These are phyloP conservation scores for Crypturellus tataupa DNA, from an alignment of 2,797 vertebrate genomes.

Conservation along the genomic window DNA sequence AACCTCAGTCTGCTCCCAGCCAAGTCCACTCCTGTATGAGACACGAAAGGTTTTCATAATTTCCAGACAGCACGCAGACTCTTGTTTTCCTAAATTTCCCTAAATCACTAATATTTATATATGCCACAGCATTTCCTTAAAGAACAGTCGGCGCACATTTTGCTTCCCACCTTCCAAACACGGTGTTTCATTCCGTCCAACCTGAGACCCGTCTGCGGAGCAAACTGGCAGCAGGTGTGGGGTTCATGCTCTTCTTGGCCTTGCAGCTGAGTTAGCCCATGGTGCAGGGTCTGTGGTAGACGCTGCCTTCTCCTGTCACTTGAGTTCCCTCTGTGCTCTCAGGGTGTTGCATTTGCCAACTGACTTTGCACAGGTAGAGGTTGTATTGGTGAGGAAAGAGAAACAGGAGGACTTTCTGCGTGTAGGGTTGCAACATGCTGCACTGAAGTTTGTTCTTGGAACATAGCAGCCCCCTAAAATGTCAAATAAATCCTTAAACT, in stretches of 20 bases:
- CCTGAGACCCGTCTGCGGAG: not conserved
- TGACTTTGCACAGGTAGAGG: not conserved
- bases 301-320: not conserved
- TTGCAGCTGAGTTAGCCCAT: not conserved
- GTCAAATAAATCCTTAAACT: slow-evolving; percentile 70
- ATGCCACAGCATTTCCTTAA: not conserved
- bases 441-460: slow-evolving; percentile 28
- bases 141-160: not conserved
- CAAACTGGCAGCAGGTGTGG: accelerated
- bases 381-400: not conserved
- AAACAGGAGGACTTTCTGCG: not conserved
- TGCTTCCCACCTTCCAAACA: accelerated
- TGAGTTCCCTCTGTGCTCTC: not conserved
- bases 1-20: not conserved
- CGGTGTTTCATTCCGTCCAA: accelerated
- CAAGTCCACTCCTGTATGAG: not conserved
- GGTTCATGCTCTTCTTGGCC: not conserved
- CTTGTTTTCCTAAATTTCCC: not conserved
- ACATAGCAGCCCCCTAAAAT: slow-evolving; percentile 55
- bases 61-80: not conserved
- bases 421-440: not conserved
- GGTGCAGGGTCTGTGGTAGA: accelerated
- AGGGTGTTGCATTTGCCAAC: accelerated
- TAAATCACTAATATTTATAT: not conserved
- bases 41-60: not conserved